Percentiles rank a stretch among this genome's conserved stretches.
Evolutionary conservation across 2,113 vertebrate genomes (phyloP).

Genomic region (Corythoichthys haematopterus): DNA sequence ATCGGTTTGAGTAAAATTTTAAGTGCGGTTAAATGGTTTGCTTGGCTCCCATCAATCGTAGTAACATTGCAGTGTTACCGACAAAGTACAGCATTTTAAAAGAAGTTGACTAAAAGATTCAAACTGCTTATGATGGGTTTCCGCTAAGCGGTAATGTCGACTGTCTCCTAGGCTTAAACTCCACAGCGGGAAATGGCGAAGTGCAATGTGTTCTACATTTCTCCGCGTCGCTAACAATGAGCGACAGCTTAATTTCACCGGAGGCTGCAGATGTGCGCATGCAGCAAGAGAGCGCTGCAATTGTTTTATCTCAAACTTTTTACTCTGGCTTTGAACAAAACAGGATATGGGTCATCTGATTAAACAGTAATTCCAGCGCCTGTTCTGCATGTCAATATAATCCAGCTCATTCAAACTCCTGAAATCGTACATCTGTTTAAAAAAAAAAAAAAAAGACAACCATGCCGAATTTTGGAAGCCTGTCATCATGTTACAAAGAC

Average conservation of each 20-base stretch:
- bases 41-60: conserved; percentile 2
- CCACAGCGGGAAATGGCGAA: conserved; percentile 36
- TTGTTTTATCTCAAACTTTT: conserved; percentile 39
- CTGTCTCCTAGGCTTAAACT: conserved; percentile 33
- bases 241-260: conserved; percentile 50
- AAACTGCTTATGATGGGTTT: conserved; percentile 22
- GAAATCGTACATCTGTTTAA: conserved; percentile 10
- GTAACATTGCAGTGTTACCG: neutral
- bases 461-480: conserved; percentile 36
- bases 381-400: neutral
- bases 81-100: neutral
- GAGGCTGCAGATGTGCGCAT: conserved; percentile 45
- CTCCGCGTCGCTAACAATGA: conserved; percentile 51
- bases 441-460: conserved; percentile 21
- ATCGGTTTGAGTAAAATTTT: no score
- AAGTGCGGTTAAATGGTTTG: neutral
- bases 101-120: conserved; percentile 10
- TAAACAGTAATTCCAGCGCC: conserved; percentile 30
- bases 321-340: conserved; percentile 32
- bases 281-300: conserved; percentile 26
- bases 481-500: conserved; percentile 19
- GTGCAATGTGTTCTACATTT: conserved; percentile 43
- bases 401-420: neutral
- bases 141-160: conserved; percentile 17
- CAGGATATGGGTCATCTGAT: conserved; percentile 44